Base-by-base conservation (phyloP, 2,888 invertebrate species). In the Mesorhabditis spiculigera region DNA sequence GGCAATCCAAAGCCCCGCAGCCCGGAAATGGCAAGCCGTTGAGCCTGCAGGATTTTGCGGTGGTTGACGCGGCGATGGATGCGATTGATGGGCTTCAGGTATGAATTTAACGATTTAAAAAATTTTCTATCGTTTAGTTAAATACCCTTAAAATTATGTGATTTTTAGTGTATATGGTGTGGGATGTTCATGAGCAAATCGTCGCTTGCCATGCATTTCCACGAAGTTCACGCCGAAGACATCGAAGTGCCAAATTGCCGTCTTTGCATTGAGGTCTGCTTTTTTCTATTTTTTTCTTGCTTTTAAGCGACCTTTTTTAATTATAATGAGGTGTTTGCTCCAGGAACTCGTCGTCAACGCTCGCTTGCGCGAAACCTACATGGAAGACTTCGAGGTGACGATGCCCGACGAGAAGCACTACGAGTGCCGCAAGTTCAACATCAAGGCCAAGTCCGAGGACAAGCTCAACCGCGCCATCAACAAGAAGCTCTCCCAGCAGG, bases 171-270 rank as follows among this genome's bases (percentile, higher is more conserved):
- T 41, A 5, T 66, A 13, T 79, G 79, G 81, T 85, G 85, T 69
- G 85, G 85, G n/a, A 83, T 82, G 84, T 80, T 83, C 67, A 81
- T 85, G 81, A 77, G 80, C 68, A 65, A 71, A 41, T 72, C 71
- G 8, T 73, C 76, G 4, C 68, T 82, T 61, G 83, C 81, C 61
- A 82, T 78, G 80, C 85, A 85, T 72, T 85, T 86, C 72, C 79
- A 81, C 44, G 85, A 86, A 73, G 76, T 78, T 45, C 85, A 85
- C 68, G 76, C 80, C 0, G 81, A 84, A 45, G 83, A 85, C 43
- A 74, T 85, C n/a, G 77, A 82, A 45, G 83, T 85, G n/a, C 85
- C 85, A 50, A 84, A 82, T 66, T 85, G 85, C 64, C 78, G 80
- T 42, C 73, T 85, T 13, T 85, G 85, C 71, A 72, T 85, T 4